A percentile compares a stretch with the other conserved stretches of the same genome.
Evolutionary conservation across 2,888 invertebrate genomes (phyloP).

Genomic region (Papilio demoleus): DNA sequence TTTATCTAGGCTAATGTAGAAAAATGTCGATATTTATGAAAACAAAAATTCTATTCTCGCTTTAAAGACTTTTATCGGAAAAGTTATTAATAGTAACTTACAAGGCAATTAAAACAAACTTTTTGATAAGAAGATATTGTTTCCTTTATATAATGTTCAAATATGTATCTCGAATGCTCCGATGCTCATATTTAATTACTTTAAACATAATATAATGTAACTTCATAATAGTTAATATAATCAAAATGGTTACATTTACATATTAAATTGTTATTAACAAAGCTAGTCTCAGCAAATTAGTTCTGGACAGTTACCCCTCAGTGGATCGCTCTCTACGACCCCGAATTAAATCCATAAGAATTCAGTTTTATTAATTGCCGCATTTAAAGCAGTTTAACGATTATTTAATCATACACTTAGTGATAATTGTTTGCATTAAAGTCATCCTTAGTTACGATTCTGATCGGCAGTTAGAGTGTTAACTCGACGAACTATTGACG

Average conservation of each 20-base stretch:
- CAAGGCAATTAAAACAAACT: background rate
- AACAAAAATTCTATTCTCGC: background rate
- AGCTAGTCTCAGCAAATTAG: slow-evolving; percentile 25
- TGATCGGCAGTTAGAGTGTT: background rate
- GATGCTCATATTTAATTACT: slow-evolving; percentile 6
- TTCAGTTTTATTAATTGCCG: background rate
- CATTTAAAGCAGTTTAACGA: background rate
- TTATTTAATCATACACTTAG: background rate
- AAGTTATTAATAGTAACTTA: background rate
- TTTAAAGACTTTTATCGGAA: background rate
- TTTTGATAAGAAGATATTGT: background rate
- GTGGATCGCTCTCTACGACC: slow-evolving; percentile 16
- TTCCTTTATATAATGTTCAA: background rate
- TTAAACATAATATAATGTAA: slow-evolving; percentile 7
- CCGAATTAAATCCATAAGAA: background rate
- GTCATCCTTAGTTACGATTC: background rate
- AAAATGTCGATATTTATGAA: background rate
- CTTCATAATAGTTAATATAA: slow-evolving; percentile 11
- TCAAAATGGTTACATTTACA: slow-evolving; percentile 20
- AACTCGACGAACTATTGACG: background rate
- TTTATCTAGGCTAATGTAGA: background rate
- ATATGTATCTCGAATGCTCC: background rate
- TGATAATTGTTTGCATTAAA: background rate
- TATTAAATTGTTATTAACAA: slow-evolving; percentile 12
- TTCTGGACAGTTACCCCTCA: slow-evolving; percentile 28